Evolutionary conservation across 2,797 vertebrate genomes (phyloP).

Genomic region (Amblyraja radiata): DNA sequence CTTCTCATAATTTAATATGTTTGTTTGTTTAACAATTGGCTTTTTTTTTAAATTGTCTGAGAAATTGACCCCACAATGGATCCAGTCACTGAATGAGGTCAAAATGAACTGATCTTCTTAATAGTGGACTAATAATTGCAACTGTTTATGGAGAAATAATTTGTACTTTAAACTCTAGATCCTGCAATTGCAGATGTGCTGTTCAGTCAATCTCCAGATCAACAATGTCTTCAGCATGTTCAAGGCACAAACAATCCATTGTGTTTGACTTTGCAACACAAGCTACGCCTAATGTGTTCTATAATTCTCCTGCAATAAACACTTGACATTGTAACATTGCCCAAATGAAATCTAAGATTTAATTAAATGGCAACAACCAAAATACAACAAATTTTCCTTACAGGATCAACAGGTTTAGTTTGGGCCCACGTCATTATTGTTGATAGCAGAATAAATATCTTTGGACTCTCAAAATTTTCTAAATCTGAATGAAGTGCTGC

Average conservation of each 20-base stretch:
- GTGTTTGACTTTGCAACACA: background rate
- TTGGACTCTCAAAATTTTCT: slow-evolving; percentile 59
- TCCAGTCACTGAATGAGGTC: background rate
- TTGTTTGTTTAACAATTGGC: background rate
- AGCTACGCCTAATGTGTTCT: background rate
- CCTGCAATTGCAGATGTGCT: background rate
- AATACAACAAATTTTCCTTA: slow-evolving; percentile 51
- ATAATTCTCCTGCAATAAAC: background rate
- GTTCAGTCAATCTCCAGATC: background rate
- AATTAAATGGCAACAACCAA: background rate
- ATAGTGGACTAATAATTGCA: background rate
- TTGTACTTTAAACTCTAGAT: background rate
- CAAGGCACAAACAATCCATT: background rate
- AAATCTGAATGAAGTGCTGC: slow-evolving; percentile 67
- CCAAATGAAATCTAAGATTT: too few relatives aligned
- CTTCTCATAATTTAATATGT: too few relatives aligned
- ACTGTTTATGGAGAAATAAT: background rate
- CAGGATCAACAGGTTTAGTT: slow-evolving; percentile 65
- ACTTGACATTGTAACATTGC: background rate
- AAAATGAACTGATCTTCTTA: background rate
- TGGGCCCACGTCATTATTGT: slow-evolving; percentile 84
- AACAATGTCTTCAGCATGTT: background rate
- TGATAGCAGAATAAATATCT: slow-evolving; percentile 82
- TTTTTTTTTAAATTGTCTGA: background rate
- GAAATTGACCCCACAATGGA: background rate